Evolutionary conservation across 1,140 invertebrate species (phyloP).

Genomic region (Scaptomyza graminum): DNA sequence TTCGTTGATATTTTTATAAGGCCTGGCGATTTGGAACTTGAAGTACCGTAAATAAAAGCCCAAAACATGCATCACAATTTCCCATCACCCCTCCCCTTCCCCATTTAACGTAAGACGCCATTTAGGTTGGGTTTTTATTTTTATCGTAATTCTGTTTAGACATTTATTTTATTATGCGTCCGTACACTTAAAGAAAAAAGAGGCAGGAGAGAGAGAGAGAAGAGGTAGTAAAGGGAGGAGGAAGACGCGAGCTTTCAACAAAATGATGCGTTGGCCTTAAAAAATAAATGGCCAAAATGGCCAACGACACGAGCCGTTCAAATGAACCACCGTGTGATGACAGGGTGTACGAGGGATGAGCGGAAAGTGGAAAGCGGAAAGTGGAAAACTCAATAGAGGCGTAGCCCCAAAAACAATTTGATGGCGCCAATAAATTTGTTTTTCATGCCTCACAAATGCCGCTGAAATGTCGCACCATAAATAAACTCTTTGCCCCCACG

Average conservation of each 20-base stretch:
- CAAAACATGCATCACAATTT: slow-evolving; percentile 22
- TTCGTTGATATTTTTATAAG: slow-evolving; percentile 5
- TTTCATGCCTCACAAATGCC: slow-evolving; percentile 51
- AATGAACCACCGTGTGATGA: slow-evolving; percentile 30
- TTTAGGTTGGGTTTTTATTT: slow-evolving; percentile 53
- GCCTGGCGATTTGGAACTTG: slow-evolving; percentile 10
- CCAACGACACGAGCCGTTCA: slow-evolving; percentile 23
- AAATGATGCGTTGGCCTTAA: slow-evolving; percentile 77
- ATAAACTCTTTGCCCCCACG: slow-evolving; percentile 38
- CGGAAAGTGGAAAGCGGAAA: background rate
- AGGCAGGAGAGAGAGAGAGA: slow-evolving; percentile 7
- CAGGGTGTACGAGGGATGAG: background rate
- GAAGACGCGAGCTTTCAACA: slow-evolving; percentile 45
- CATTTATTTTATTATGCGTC: slow-evolving; percentile 80
- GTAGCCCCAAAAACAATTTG: slow-evolving; percentile 51
- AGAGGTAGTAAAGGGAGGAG: background rate
- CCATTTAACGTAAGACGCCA: background rate
- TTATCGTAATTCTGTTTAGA: slow-evolving; percentile 79
- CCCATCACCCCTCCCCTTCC: background rate
- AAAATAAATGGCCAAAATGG: slow-evolving; percentile 56
- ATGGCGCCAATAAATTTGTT: slow-evolving; percentile 70
- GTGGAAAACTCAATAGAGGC: slow-evolving; percentile 12
- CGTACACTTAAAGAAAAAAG: slow-evolving; percentile 18
- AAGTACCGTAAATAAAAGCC: slow-evolving; percentile 15
- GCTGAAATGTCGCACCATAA: slow-evolving; percentile 77